Evolutionary conservation across 2,113 vertebrate genomes (phyloP).

Genomic region (Etheostoma cragini): DNA sequence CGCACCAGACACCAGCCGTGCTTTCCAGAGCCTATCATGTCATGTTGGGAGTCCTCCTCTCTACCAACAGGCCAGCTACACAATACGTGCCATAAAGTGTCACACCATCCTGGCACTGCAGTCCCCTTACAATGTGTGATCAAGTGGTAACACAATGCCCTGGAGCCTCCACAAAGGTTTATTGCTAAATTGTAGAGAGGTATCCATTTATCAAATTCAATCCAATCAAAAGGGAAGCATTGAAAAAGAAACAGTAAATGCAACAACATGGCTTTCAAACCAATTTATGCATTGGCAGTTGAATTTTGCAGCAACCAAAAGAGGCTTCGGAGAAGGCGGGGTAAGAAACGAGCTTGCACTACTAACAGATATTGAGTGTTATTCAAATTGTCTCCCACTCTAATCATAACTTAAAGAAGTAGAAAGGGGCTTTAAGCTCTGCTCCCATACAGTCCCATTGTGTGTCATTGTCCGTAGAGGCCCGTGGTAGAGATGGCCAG

Average conservation of each 20-base stretch:
- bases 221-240: slow-evolving; percentile 24
- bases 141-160: slow-evolving; percentile 22
- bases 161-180: not conserved
- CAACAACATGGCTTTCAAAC: slow-evolving; percentile 24
- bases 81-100: slow-evolving; percentile 31
- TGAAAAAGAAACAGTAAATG: slow-evolving; percentile 28
- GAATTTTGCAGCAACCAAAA: slow-evolving; percentile 41
- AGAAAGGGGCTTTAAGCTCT: slow-evolving; percentile 17
- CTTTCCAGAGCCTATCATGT: slow-evolving; percentile 55
- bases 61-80: slow-evolving; percentile 19
- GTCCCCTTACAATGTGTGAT: slow-evolving; percentile 19
- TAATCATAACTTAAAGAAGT: slow-evolving; percentile 4
- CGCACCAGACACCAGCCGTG: slow-evolving; percentile 39
- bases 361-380: slow-evolving; percentile 18
- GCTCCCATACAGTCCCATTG: slow-evolving; percentile 22
- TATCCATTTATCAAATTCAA: slow-evolving; percentile 19
- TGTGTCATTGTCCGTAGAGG: slow-evolving; percentile 28
- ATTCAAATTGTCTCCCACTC: slow-evolving; percentile 50
- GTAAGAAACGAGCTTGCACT: slow-evolving; percentile 47
- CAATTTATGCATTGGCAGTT: slow-evolving; percentile 41
- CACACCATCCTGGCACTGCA: slow-evolving; percentile 8
- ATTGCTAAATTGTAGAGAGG: not conserved
- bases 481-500: slow-evolving; percentile 14
- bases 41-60: slow-evolving; percentile 2
- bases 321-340: not conserved